Evolutionary conservation across 2,113 vertebrate species (phyloP), one percentile per base, ranked within the genome.

Genomic region (Poecilia latipinna): DNA sequence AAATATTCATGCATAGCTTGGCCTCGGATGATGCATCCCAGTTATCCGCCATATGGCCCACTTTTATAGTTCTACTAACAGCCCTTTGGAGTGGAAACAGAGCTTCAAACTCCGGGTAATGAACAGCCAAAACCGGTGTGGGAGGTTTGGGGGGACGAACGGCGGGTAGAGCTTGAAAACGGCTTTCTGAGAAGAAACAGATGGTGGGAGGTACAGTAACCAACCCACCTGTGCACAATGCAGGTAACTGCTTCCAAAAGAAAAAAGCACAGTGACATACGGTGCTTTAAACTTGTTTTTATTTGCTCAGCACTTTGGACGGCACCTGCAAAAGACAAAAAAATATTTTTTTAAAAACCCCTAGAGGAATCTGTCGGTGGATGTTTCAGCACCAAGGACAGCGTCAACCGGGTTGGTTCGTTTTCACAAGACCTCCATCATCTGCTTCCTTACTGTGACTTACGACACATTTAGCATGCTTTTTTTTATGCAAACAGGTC

Each of bases 371-470:
- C 0, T 22, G 61, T 73, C 68, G 44, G 71, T 4, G 0, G 10
- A 32, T 37, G 19, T 79, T 91, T 89, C 73, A 84, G 85, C 1
- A 82, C 89, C 89, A 82, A 4, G 82, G 88, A 90, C 74, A 89
- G 85, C 35, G 17, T 4, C 70, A 48, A 28, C 29, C 24, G 7
- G 3, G 15, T 69, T 11, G 12, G 26, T 10, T 24, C 24, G 32
- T 72, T 76, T 71, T 12, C 22, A 39, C 22, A 0, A 26, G 8
- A 12, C 60, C 51, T 28, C 68, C 51, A 17, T 65, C 12, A 60
- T 10, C 31, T 5, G 31, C 28, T 29, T 33, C 26, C 12, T 35
- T 65, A 1, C 28, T 74, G 42, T 37, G 35, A 2, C 3, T 60
- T 62, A 63, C 54, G 19, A 57, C 51, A 57, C 17, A 57, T 57